Conservation (phyloP, 2,888 invertebrate species). For the Habroteleia sp. region DNA sequence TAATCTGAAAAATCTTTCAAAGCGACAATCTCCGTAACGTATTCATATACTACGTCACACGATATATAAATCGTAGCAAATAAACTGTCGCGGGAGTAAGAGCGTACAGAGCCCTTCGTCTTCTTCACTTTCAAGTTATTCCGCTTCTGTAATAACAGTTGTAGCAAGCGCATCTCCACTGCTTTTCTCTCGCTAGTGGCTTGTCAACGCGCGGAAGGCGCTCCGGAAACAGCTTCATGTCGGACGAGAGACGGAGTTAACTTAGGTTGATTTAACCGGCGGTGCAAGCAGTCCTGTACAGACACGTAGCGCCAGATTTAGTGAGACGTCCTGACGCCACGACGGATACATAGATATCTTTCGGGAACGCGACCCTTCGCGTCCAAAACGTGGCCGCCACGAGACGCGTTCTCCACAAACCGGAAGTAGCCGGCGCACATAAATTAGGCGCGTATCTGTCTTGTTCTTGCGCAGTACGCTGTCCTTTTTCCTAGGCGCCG, state of each 20-base stretch:
- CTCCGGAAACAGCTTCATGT: slow-evolving; percentile 75
- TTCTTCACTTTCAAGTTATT: slow-evolving; percentile 51
- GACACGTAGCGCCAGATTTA: slow-evolving; percentile 80
- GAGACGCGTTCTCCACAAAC: slow-evolving; percentile 69
- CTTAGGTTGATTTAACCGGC: slow-evolving; percentile 78
- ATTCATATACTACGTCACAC: slow-evolving; percentile 24
- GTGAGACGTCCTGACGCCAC: slow-evolving; percentile 79
- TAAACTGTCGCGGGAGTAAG: slow-evolving; percentile 36
- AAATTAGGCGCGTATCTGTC: slow-evolving; percentile 75
- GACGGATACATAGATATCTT: slow-evolving; percentile 80
- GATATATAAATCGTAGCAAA: slow-evolving; percentile 44
- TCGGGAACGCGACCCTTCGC: slow-evolving; percentile 74
- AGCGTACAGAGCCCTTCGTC: slow-evolving; percentile 31
- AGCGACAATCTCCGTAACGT: slow-evolving; percentile 12
- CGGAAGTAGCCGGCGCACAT: slow-evolving; percentile 77
- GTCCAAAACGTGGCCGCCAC: slow-evolving; percentile 68
- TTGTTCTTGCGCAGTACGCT: slow-evolving; percentile 38
- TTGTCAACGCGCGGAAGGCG: slow-evolving; percentile 71
- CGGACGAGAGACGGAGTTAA: slow-evolving; percentile 78
- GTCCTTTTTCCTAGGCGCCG: slow-evolving; percentile 60
- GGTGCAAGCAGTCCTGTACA: slow-evolving; percentile 69
- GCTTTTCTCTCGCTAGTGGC: slow-evolving; percentile 55
- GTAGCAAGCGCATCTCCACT: slow-evolving; percentile 43
- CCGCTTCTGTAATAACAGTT: slow-evolving; percentile 56
- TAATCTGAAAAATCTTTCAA: slow-evolving; percentile 1